These are phyloP conservation scores for Pseudocheirus occidentalis DNA, from an alignment of 2,797 vertebrate species.

Conservation along the genomic window DNA sequence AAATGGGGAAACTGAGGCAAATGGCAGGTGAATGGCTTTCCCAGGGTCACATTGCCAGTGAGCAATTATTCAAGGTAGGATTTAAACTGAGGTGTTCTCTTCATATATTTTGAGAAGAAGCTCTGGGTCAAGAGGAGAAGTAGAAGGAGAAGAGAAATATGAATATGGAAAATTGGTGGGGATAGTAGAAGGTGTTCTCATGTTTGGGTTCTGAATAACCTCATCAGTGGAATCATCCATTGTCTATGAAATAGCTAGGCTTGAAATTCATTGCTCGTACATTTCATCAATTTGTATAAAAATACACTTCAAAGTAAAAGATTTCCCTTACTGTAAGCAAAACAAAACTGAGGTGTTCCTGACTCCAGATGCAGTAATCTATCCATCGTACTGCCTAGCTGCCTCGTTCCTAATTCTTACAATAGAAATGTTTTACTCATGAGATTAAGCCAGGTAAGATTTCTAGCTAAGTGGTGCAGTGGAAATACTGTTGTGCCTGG, in stretches of 20 bases:
- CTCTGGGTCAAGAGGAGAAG: slow-evolving; percentile 95
- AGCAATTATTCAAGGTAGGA: background rate
- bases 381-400: background rate
- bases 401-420: background rate
- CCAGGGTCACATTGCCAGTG: background rate
- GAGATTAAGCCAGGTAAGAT: background rate
- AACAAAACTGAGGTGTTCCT: background rate
- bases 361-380: background rate
- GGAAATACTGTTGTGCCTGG: background rate
- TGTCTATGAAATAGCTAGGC: slow-evolving; percentile 94
- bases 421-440: background rate
- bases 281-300: slow-evolving; percentile 78
- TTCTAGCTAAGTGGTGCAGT: background rate
- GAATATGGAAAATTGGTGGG: slow-evolving; percentile 84
- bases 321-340: slow-evolving; percentile 82
- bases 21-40: background rate
- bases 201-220: slow-evolving; percentile 94
- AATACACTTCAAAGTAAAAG: slow-evolving; percentile 79
- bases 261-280: slow-evolving; percentile 79
- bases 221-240: slow-evolving; percentile 97
- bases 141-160: slow-evolving; percentile 93
- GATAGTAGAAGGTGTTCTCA: slow-evolving; percentile 86
- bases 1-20: background rate
- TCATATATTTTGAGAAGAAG: slow-evolving; percentile 92
- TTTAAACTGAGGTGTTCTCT: slow-evolving; percentile 84